Evolutionary conservation across 2,888 invertebrate species (phyloP).

Genomic region (Erebia epiphron): DNA sequence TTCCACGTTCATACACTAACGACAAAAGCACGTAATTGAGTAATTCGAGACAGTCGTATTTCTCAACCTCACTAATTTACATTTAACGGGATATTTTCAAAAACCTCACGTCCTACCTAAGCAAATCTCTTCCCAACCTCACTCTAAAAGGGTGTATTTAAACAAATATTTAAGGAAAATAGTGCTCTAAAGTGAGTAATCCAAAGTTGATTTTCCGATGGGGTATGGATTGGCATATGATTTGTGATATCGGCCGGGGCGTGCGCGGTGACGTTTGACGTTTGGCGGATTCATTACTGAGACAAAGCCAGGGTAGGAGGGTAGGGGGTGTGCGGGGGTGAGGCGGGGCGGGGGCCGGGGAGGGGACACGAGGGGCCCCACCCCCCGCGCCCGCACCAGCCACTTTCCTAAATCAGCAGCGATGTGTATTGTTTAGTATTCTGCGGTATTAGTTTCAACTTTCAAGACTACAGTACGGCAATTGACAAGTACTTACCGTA

Average conservation of each 20-base stretch:
- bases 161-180: slow-evolving; percentile 25
- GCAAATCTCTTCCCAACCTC: slow-evolving; percentile 53
- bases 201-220: slow-evolving; percentile 58
- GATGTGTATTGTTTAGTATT: slow-evolving; percentile 64
- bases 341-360: slow-evolving; percentile 28
- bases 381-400: slow-evolving; percentile 52
- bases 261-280: slow-evolving; percentile 76
- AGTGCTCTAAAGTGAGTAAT: slow-evolving; percentile 30
- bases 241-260: slow-evolving; percentile 65
- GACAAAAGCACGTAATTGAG: slow-evolving; percentile 48
- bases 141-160: slow-evolving; percentile 34
- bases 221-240: slow-evolving; percentile 61
- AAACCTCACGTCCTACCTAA: slow-evolving; percentile 70
- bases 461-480: no score
- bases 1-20: slow-evolving; percentile 31
- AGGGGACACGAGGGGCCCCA: slow-evolving; percentile 47
- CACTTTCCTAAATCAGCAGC: slow-evolving; percentile 79
- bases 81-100: slow-evolving; percentile 70
- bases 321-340: slow-evolving; percentile 44
- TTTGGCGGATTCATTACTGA: slow-evolving; percentile 82
- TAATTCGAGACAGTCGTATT: slow-evolving; percentile 58
- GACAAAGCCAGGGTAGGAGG: slow-evolving; percentile 72
- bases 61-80: slow-evolving; percentile 69
- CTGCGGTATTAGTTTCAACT: slow-evolving; percentile 13
- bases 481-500: no score